A percentile compares a stretch with the other conserved stretches of the same genome.
These are phyloP conservation scores for Tyria jacobaeae DNA, from an alignment of 2,888 invertebrate genomes.

Conservation along the genomic window DNA sequence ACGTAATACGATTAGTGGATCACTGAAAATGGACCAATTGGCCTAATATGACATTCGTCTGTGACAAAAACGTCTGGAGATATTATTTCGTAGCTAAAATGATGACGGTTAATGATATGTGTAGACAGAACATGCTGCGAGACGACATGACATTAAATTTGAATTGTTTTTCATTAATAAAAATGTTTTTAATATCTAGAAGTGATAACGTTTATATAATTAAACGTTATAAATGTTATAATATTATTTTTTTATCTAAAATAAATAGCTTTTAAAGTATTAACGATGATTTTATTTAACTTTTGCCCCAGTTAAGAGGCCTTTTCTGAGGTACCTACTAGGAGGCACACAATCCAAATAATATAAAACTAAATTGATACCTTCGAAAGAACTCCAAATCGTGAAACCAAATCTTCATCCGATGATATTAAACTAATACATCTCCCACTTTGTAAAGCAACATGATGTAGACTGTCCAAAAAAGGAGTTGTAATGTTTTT, in stretches of 20 bases:
- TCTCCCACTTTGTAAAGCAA: too few species aligned
- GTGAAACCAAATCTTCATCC: too few species aligned
- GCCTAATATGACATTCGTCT: neutral
- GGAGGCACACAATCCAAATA: too few species aligned
- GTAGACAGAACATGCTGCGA: neutral
- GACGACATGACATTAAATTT: neutral
- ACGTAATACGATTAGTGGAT: neutral
- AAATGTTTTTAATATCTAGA: neutral
- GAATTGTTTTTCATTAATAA: neutral
- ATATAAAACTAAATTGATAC: too few species aligned
- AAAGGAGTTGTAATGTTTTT: too few species aligned
- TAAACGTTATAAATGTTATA: neutral
- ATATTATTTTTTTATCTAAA: slow-evolving; percentile 1
- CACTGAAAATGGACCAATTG: neutral
- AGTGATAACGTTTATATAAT: neutral
- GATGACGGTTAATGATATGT: neutral
- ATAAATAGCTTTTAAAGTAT: neutral
- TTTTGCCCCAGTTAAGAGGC: too few species aligned
- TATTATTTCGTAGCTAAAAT: neutral
- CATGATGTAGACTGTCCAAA: too few species aligned
- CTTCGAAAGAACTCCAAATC: too few species aligned
- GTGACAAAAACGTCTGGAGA: neutral
- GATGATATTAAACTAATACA: too few species aligned
- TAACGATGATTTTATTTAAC: neutral
- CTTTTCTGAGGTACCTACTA: too few species aligned